phyloP scores from a whole-genome alignment of 2,888 invertebrate genomes.

The Resseliella maxima region DNA sequence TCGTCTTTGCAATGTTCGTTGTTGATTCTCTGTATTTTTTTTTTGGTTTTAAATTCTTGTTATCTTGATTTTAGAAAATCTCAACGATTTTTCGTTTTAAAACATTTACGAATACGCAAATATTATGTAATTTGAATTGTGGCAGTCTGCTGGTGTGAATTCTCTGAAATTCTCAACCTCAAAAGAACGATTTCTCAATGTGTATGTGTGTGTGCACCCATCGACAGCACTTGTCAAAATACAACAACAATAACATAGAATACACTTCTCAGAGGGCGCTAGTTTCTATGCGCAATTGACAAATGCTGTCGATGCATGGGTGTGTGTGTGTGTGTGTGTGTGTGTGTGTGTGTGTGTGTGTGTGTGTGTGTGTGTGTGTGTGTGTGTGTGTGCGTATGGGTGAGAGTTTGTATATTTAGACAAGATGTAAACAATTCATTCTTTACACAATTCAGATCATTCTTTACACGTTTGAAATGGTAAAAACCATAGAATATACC shows the following conservation, averaged over 20 bases:
- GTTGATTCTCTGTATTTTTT: neutral
- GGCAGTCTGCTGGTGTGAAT: no score
- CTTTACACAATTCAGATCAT: neutral
- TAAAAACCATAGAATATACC: neutral
- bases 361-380: neutral
- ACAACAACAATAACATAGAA: no score
- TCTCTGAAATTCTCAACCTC: no score
- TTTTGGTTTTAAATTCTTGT: no score
- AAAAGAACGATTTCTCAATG: neutral
- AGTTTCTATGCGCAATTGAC: no score
- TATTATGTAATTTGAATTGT: neutral
- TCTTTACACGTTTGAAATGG: neutral
- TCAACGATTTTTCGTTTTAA: neutral
- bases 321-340: no score
- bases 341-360: neutral
- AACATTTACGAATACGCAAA: constrained; percentile 4
- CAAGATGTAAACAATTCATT: neutral
- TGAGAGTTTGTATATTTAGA: neutral
- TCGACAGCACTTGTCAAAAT: no score
- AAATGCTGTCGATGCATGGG: no score
- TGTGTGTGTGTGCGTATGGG: no score
- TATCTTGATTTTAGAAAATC: constrained; percentile 4
- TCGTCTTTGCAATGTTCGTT: neutral
- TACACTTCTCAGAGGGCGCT: no score
- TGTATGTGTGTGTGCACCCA: neutral